Percentiles rank a stretch among this genome's conserved stretches.
Evolutionary conservation across 2,888 invertebrate species (phyloP).

Genomic region (Strigamia maritima): DNA sequence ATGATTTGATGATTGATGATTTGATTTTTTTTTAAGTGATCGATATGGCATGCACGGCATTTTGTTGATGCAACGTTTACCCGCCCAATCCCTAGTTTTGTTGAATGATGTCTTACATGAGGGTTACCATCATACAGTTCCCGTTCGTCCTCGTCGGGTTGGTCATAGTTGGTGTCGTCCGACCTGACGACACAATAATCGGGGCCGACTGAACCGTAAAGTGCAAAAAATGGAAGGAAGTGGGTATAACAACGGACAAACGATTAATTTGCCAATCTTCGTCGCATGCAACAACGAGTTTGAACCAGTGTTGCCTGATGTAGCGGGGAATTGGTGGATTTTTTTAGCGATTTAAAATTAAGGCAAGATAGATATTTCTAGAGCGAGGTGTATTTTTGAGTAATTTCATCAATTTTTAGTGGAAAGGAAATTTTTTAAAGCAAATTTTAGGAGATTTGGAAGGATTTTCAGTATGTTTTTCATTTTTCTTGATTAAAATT

Average conservation of each 20-base stretch:
- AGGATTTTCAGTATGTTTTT: too few relatives aligned
- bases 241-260: background rate
- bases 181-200: constrained; percentile 15
- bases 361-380: too few relatives aligned
- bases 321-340: background rate
- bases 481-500: too few relatives aligned
- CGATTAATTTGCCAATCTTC: background rate
- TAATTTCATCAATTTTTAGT: background rate
- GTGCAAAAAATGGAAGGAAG: background rate
- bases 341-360: too few relatives aligned
- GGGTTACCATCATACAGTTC: constrained; percentile 37
- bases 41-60: background rate
- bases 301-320: background rate
- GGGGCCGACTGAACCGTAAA: constrained; percentile 28
- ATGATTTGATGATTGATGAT: too few relatives aligned
- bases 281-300: background rate
- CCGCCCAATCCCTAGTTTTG: background rate
- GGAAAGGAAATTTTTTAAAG: background rate
- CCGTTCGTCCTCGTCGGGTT: constrained; percentile 34
- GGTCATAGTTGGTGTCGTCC: constrained; percentile 33
- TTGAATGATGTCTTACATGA: constrained; percentile 31
- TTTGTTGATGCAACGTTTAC: background rate
- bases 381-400: too few relatives aligned
- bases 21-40: background rate
- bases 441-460: too few relatives aligned